Percentiles rank a stretch among this genome's conserved stretches.
phyloP scores from a whole-genome alignment of 2,113 vertebrate genomes.

The Elgaria multicarinata region DNA sequence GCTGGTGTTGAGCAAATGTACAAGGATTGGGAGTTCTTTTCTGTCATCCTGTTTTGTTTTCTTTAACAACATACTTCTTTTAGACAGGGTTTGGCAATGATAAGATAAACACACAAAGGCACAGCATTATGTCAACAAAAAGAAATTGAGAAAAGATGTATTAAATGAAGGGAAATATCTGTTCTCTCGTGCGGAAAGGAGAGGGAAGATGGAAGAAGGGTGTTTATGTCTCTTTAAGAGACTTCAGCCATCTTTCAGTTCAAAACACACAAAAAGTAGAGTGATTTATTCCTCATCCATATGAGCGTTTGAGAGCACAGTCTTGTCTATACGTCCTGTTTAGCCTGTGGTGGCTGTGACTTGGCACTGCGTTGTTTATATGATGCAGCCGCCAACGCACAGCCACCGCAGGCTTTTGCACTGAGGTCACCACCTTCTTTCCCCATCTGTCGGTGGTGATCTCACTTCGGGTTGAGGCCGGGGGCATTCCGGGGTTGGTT shows the following conservation, averaged over 20 bases:
- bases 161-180: neutral
- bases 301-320: neutral
- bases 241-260: neutral
- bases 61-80: neutral
- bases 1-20: neutral
- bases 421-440: too few relatives aligned
- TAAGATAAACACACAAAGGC: neutral
- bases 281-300: neutral
- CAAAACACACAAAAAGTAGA: neutral
- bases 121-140: neutral
- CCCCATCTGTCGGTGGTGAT: too few relatives aligned
- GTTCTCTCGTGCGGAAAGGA: neutral
- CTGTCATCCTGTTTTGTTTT: neutral
- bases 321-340: too few relatives aligned
- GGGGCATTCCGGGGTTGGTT: too few relatives aligned
- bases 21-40: neutral
- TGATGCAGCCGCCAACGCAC: too few relatives aligned
- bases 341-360: too few relatives aligned
- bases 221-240: neutral
- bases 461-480: too few relatives aligned
- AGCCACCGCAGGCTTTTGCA: too few relatives aligned
- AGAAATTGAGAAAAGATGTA: neutral
- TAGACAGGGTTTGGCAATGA: conserved; percentile 23
- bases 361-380: too few relatives aligned
- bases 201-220: neutral